Conservation (phyloP, 2,888 invertebrate genomes). For the Ormyrus labotus region DNA sequence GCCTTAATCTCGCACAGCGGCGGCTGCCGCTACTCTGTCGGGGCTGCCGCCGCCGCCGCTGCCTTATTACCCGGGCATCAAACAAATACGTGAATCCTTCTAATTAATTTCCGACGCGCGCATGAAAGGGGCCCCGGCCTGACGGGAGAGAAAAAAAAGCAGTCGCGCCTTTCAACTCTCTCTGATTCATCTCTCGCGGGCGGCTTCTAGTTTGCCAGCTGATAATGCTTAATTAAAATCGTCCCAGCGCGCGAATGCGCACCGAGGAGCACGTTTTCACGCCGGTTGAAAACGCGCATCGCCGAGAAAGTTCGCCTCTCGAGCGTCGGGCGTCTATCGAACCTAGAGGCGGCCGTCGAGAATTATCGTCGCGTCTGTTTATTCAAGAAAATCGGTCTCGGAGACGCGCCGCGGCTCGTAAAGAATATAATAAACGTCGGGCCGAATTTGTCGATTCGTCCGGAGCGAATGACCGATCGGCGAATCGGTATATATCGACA, state of each 20-base stretch:
- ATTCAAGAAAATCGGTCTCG: too few species aligned
- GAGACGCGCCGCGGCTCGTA: too few species aligned
- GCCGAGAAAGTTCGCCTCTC: too few species aligned
- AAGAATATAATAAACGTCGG: too few species aligned
- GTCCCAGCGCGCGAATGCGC: background rate
- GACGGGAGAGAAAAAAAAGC: slow-evolving; percentile 26
- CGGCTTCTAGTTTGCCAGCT: slow-evolving; percentile 41
- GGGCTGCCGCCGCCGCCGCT: slow-evolving; percentile 16
- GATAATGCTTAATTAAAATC: slow-evolving; percentile 49
- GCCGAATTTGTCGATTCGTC: too few species aligned
- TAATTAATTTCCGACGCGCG: slow-evolving; percentile 57
- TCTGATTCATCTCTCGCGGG: slow-evolving; percentile 36
- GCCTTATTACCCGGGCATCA: slow-evolving; percentile 56
- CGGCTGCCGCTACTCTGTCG: background rate
- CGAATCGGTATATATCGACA: too few species aligned
- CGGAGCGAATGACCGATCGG: too few species aligned
- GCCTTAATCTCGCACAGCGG: slow-evolving; percentile 47
- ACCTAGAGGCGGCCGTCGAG: too few species aligned
- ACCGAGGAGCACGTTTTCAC: too few species aligned
- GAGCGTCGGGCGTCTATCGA: too few species aligned
- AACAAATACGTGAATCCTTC: slow-evolving; percentile 57
- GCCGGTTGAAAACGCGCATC: too few species aligned
- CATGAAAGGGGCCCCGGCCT: slow-evolving; percentile 4
- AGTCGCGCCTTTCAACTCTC: slow-evolving; percentile 41
- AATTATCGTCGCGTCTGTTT: too few species aligned